Percentiles rank a stretch among this genome's conserved stretches.
Evolutionary conservation across 2,797 vertebrate genomes (phyloP).

Genomic region (Falco rusticolus): DNA sequence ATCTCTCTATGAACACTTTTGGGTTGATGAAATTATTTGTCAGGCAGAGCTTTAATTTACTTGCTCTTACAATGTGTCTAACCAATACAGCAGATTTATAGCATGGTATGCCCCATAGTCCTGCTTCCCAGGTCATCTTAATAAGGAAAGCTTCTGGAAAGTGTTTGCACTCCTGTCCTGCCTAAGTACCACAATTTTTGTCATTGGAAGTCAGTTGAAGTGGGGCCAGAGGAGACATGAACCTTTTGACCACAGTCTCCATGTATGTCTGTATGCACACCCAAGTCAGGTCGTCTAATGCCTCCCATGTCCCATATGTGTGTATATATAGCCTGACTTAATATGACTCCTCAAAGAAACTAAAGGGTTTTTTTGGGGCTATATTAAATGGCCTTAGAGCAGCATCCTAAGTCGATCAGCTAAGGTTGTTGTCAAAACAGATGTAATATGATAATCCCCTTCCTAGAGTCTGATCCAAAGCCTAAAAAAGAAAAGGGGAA

Average conservation of each 20-base stretch:
- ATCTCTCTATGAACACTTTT: background rate
- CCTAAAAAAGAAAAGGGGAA: rapidly evolving
- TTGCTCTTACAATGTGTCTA: background rate
- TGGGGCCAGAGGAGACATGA: background rate
- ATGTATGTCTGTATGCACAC: background rate
- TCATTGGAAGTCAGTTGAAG: background rate
- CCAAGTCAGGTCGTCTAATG: background rate
- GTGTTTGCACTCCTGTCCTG: background rate
- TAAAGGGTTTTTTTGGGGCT: background rate
- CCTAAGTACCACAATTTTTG: background rate
- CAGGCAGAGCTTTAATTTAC: background rate
- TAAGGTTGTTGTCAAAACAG: background rate
- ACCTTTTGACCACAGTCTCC: background rate
- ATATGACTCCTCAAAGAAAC: background rate
- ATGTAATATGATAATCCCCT: background rate
- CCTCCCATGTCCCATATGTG: rapidly evolving
- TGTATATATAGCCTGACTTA: background rate
- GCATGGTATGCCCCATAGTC: background rate
- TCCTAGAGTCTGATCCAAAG: background rate
- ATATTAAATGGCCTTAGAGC: background rate
- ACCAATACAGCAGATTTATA: background rate
- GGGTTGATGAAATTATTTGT: background rate
- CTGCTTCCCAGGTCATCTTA: background rate
- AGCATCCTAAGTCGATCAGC: background rate
- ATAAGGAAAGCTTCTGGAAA: background rate